phyloP scores from a whole-genome alignment of 2,888 invertebrate genomes.

The Sinodicranocentrus sp. region DNA sequence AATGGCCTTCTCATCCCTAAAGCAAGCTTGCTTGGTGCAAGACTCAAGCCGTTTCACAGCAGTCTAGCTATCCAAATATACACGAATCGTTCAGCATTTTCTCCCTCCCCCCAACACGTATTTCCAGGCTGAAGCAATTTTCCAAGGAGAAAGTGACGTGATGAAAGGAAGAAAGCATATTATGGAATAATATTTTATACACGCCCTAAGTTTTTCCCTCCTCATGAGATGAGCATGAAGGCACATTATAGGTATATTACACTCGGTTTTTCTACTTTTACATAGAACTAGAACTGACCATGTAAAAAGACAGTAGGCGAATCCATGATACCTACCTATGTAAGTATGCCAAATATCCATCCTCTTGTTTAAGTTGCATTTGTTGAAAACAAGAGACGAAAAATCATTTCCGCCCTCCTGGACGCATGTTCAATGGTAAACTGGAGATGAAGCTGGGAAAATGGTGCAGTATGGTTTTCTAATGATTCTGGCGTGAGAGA shows the following conservation, averaged over 20 bases:
- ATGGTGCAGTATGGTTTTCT: background rate
- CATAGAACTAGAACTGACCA: too few relatives aligned
- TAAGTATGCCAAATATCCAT: background rate
- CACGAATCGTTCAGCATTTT: too few relatives aligned
- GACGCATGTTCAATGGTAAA: background rate
- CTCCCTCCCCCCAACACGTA: too few relatives aligned
- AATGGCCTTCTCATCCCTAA: background rate
- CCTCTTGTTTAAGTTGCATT: background rate
- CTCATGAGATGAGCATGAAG: background rate
- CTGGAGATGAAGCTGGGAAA: slow-evolving; percentile 2
- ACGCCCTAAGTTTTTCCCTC: too few relatives aligned
- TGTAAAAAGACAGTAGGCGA: too few relatives aligned
- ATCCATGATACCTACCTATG: background rate
- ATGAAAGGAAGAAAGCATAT: background rate
- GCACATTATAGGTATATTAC: too few relatives aligned
- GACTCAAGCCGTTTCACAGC: too few relatives aligned
- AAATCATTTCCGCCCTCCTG: slow-evolving; percentile 17
- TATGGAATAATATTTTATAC: too few relatives aligned
- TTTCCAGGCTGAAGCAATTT: background rate
- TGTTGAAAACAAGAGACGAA: background rate
- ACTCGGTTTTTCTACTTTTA: too few relatives aligned
- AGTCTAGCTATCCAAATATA: too few relatives aligned
- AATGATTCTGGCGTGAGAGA: background rate
- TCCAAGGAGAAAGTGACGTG: background rate
- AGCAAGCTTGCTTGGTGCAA: too few relatives aligned